Evolutionary conservation across 53 echinoderm and acorn worm genomes (phyloP), one percentile per base, ranked within the genome.

Genomic region (Echinometra lucunter): DNA sequence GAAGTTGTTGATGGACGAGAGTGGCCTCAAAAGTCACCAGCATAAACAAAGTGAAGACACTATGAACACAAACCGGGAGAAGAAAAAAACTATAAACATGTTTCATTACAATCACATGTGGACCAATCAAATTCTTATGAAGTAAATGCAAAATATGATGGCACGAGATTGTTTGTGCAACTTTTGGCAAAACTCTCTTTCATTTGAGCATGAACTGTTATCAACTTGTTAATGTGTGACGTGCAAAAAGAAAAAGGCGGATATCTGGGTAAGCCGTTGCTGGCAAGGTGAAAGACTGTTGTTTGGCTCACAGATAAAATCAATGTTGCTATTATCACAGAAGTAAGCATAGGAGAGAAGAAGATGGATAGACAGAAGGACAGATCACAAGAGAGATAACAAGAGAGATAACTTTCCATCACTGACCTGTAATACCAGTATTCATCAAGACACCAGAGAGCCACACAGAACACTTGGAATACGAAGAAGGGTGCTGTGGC

Each of bases 361-460:
- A 4, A 63, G 0, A 63, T 63, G 27, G 7, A 63, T 4, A 25
- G 63, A 63, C 25, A 25, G 63, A 63, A 27, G 7, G 34, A 74
- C 13, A 37, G 37, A 35, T 2, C 1, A n/a, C n/a, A 74, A 13
- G 4, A 74, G 37, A 3, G 32, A 32, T 28, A 12, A 37, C 37
- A 74, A 13, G 4, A 74, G 37, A 3, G 32, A 32, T 28, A 12
- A 37, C 37, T 74, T 74, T 37, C 35, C 23, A 2, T 9, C 45
- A 45, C 98, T 88, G 89, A 98, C 98, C 98, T 98, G 95, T 99
- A 99, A 89, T 98, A 98, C 99, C 99, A 99, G 90, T 99, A 99
- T 66, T 99, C 99, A 96, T 99, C 99, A 66, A 99, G 95, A 56
- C 99, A 99, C 99, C 99, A 99, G 37, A 99, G 95, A 8, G 95